Conservation (phyloP, 2,113 vertebrate genomes). For the Acanthochromis polyacanthus region DNA sequence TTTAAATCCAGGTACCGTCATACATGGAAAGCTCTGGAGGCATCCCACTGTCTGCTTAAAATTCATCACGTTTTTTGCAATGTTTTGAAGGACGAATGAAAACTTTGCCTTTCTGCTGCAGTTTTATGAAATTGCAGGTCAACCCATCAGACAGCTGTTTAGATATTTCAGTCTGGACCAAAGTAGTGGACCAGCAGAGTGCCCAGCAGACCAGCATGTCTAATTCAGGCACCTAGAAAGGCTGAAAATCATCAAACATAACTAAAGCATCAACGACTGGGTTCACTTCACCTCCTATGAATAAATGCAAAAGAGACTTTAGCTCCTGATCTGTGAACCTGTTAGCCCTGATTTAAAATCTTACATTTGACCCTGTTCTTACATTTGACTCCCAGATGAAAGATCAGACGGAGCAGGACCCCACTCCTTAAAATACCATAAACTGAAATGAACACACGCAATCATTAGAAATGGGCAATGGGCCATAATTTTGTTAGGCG, state of each 20-base stretch:
- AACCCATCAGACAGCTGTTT: not conserved
- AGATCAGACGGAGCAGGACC: conserved; percentile 1
- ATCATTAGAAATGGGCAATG: conserved; percentile 40
- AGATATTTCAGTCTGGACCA: not conserved
- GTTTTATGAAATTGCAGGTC: not conserved
- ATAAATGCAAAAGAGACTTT: too few relatives aligned
- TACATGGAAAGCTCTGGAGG: too few relatives aligned
- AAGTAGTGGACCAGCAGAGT: too few relatives aligned
- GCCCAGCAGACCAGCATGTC: too few relatives aligned
- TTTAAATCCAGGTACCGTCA: too few relatives aligned
- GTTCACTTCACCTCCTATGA: not conserved
- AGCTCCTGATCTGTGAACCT: not conserved
- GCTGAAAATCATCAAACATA: too few relatives aligned
- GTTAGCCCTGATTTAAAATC: not conserved
- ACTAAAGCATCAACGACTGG: not conserved
- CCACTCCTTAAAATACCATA: conserved; percentile 14
- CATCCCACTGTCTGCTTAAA: not conserved
- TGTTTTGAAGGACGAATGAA: not conserved
- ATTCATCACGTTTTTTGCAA: not conserved
- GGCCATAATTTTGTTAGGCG: conserved; percentile 38
- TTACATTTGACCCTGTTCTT: not conserved
- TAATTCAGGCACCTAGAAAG: too few relatives aligned
- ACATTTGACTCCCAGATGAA: conserved; percentile 13
- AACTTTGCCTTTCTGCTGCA: not conserved
- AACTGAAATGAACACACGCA: conserved; percentile 25